Percentiles rank a stretch among this genome's conserved stretches.
Conservation (phyloP, 1,140 invertebrate genomes). For the Solenopsis fugax region DNA sequence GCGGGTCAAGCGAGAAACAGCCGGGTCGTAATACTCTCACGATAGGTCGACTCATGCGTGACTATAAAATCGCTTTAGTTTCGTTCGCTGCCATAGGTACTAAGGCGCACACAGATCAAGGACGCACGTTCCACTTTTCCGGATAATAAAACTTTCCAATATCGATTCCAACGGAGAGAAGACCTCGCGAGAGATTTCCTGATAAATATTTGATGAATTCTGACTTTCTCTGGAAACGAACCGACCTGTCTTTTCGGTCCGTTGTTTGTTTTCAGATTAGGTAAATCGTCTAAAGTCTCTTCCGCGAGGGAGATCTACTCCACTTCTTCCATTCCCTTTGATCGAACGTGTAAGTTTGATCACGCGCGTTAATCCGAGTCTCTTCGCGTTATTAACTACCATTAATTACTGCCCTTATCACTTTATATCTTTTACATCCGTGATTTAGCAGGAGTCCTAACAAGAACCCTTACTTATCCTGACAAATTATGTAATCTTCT, state of each 20-base stretch:
- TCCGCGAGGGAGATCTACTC: neutral
- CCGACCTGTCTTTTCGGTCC: neutral
- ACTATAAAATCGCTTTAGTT: constrained; percentile 80
- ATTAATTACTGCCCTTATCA: constrained; percentile 38
- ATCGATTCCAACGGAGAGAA: neutral
- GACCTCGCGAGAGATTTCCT: neutral
- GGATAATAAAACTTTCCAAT: constrained; percentile 48
- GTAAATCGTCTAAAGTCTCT: neutral
- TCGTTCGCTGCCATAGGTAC: constrained; percentile 62
- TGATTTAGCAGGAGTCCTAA: neutral
- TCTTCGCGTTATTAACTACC: neutral
- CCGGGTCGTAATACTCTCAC: constrained; percentile 69
- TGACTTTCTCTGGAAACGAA: constrained; percentile 19
- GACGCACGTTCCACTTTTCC: constrained; percentile 48
- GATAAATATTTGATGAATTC: constrained; percentile 31
- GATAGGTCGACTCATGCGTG: constrained; percentile 74
- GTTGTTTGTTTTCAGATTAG: neutral
- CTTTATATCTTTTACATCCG: neutral
- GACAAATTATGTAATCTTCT: constrained; percentile 29
- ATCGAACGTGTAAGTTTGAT: neutral
- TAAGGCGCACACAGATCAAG: constrained; percentile 55
- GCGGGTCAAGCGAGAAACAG: constrained; percentile 64
- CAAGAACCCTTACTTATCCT: neutral
- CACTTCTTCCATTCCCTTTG: constrained; percentile 10
- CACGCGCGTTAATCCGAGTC: constrained; percentile 6